phyloP scores from a whole-genome alignment of 2,113 vertebrate genomes.

The Cephalopterus ornatus region DNA sequence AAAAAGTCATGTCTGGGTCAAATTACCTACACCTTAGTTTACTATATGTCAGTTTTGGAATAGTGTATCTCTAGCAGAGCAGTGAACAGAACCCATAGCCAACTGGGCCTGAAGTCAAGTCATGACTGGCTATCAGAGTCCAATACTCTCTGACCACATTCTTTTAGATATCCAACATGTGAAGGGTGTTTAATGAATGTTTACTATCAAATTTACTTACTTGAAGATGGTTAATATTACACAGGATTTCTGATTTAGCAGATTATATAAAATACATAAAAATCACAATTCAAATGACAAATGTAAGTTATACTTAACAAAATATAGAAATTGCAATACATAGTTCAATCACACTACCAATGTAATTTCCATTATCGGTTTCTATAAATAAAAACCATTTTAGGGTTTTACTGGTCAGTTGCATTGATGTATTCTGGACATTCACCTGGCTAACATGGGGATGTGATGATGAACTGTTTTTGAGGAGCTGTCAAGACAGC shows the following conservation, averaged over 20 bases:
- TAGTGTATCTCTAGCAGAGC: not conserved
- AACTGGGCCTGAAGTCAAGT: not conserved
- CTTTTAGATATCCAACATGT: not conserved
- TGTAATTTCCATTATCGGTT: accelerated
- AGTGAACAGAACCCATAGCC: not conserved
- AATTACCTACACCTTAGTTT: not conserved
- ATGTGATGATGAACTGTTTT: not conserved
- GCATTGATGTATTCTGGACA: not conserved
- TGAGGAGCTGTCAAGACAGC: not conserved
- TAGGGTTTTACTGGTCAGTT: not conserved
- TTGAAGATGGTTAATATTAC: not conserved
- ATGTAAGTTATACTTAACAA: not conserved
- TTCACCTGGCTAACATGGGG: not conserved
- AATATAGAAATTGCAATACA: not conserved
- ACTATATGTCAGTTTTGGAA: not conserved
- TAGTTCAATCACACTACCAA: not conserved
- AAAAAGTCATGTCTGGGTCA: not conserved
- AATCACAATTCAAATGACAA: not conserved
- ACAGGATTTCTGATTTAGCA: not conserved
- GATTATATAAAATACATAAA: not conserved
- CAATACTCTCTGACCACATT: not conserved
- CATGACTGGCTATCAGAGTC: not conserved
- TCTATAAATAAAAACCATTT: not conserved
- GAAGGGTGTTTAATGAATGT: not conserved
- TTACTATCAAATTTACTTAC: not conserved